Percentiles rank a stretch among this genome's conserved stretches.
phyloP scores from a whole-genome alignment of 2,888 invertebrate genomes.

The Hirudinaria manillensis region DNA sequence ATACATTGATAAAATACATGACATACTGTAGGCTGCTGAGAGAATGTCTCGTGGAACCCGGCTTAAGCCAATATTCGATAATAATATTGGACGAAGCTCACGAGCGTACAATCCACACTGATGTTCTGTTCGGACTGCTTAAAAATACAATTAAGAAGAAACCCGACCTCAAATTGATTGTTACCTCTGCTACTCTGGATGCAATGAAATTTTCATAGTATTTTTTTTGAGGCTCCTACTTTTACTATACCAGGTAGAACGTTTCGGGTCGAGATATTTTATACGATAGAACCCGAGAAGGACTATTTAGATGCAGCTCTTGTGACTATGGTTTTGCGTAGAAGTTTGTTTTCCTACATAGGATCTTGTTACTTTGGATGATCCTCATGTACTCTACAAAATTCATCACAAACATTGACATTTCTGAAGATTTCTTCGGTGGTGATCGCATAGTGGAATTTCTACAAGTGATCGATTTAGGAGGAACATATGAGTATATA shows the following conservation, averaged over 20 bases:
- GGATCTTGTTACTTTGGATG: too few relatives aligned
- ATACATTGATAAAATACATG: conserved; percentile 99
- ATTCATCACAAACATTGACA: too few relatives aligned
- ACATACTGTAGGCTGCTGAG: conserved; percentile 98
- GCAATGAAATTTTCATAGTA: conserved; percentile 98
- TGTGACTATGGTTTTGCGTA: too few relatives aligned
- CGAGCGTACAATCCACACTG: conserved; percentile 95
- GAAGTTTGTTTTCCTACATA: too few relatives aligned
- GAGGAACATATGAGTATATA: too few relatives aligned
- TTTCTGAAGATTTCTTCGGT: too few relatives aligned
- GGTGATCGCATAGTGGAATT: too few relatives aligned
- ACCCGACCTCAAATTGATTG: conserved; percentile 90
- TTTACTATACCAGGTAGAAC: conserved; percentile 96
- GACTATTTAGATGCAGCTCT: conserved; percentile 96
- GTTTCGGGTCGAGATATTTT: conserved; percentile 92
- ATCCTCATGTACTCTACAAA: too few relatives aligned
- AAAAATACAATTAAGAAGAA: conserved; percentile 76
- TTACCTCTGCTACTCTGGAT: conserved; percentile 95
- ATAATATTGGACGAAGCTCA: conserved; percentile 99
- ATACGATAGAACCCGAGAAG: conserved; percentile 96
- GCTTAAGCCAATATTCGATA: conserved; percentile 78
- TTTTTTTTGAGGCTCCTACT: conserved; percentile 93
- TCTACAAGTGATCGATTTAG: too few relatives aligned
- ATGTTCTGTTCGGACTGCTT: conserved; percentile 80
- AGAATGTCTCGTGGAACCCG: conserved; percentile 91